Evolutionary conservation across 2,797 vertebrate genomes (phyloP).

Genomic region (Sebastes iracundus): DNA sequence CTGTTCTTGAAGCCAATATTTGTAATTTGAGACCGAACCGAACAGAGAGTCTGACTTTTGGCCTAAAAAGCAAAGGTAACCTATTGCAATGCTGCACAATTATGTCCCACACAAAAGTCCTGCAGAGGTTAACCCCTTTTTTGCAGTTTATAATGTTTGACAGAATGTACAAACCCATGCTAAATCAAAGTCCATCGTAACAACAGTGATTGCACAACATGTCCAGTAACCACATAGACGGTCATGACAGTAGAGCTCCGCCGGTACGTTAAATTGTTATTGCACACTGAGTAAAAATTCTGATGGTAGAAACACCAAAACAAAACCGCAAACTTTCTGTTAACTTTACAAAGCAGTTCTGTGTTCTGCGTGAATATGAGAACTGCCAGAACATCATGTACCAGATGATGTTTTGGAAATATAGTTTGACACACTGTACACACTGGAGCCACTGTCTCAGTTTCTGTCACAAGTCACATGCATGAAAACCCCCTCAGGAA

Average conservation of each 20-base stretch:
- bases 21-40: background rate
- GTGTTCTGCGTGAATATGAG: background rate
- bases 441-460: background rate
- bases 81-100: background rate
- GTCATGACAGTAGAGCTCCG: background rate
- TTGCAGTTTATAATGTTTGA: background rate
- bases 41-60: slow-evolving; percentile 17
- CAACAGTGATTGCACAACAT: background rate
- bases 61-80: background rate
- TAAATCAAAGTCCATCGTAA: slow-evolving; percentile 20
- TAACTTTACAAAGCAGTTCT: background rate
- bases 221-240: background rate
- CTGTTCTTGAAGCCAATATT: background rate
- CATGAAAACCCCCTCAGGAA: background rate
- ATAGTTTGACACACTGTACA: background rate
- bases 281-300: background rate
- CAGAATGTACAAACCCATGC: background rate
- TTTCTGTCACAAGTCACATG: background rate
- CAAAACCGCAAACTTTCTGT: background rate
- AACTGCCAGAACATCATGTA: background rate
- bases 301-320: background rate
- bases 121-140: background rate
- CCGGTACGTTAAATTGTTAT: background rate
- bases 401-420: background rate
- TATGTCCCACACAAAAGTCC: background rate